Evolutionary conservation across 2,113 vertebrate species (phyloP), one percentile per base, ranked within the genome.

Genomic region (Beaufortia kweichowensis): DNA sequence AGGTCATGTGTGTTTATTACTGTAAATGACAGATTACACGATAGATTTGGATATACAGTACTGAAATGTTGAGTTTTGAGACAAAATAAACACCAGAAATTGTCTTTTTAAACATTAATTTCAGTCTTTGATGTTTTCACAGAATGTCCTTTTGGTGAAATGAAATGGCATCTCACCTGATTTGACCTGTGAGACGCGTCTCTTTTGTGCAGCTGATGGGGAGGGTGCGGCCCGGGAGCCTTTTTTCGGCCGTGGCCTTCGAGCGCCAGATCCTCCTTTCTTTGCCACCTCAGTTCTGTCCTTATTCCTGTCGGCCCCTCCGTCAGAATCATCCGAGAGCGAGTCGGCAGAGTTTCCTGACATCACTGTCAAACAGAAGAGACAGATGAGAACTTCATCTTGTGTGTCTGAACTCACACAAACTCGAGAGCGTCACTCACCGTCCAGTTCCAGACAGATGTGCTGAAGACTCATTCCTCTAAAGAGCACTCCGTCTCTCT

Each of bases 401-500:
- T 35, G 33, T 8, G 6, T 35, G 4, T 35, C 33, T 35, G 33
- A 35, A 35, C 33, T 35, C 31, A 3, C 31, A 39, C 11, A 39
- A 11, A 11, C n/a, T n/a, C n/a, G 35, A 10, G 35, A 39, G 8
- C 1, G 11, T 19, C 0, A 5, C 89, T 84, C 81, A 93, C 92
- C 91, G 2, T 93, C 92, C 72, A 93, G 76, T 82, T 93, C 92
- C 0, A 93, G 89, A 67, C 92, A 93, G 85, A 93, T 92, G 84
- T 92, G 89, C 80, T 93, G 91, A 63, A 93, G 81, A 67, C 90
- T 93, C 91, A 92, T 92, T 3, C 92, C 92, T 67, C 89, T 82
- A 83, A 93, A 93, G 21, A 92, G 86, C 24, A 92, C 91, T 0
- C 92, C 92, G 33, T 93, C 90, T 62, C 56, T 87, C 80, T 93